A percentile compares a stretch with the other conserved stretches of the same genome.
Evolutionary conservation across 2,797 vertebrate genomes (phyloP).

Genomic region (Coregonus ussuriensis): DNA sequence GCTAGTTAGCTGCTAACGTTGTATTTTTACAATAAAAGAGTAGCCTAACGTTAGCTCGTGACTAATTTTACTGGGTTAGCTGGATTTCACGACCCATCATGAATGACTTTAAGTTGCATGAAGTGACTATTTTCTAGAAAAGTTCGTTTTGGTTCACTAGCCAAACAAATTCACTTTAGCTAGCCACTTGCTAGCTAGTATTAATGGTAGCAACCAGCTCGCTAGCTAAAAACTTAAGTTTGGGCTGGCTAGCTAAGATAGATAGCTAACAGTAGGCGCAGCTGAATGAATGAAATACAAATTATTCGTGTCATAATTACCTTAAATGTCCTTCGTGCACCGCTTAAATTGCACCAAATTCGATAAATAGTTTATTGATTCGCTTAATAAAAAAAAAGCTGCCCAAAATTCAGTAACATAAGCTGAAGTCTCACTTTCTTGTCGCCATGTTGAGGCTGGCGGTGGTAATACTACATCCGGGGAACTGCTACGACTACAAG

Average conservation of each 20-base stretch:
- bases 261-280: background rate
- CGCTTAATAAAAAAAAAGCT: background rate
- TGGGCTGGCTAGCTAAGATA: background rate
- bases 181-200: background rate
- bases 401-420: slow-evolving; percentile 58
- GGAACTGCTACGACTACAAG: slow-evolving; percentile 51
- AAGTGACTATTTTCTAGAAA: background rate
- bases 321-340: slow-evolving; percentile 32
- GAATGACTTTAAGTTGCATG: background rate
- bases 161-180: background rate
- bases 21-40: background rate
- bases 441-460: slow-evolving; percentile 74
- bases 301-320: slow-evolving; percentile 41
- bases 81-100: background rate
- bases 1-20: background rate
- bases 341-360: slow-evolving; percentile 17
- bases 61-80: background rate
- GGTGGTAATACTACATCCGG: slow-evolving; percentile 70
- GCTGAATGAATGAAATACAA: background rate
- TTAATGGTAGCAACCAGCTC: background rate
- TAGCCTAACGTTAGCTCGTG: background rate
- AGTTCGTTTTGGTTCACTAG: background rate
- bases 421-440: slow-evolving; percentile 73
- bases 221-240: background rate
- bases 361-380: slow-evolving; percentile 17